Percentiles rank a stretch among this genome's conserved stretches.
Evolutionary conservation across 1,140 invertebrate species (phyloP).

Genomic region (Diploscapter pachys): DNA sequence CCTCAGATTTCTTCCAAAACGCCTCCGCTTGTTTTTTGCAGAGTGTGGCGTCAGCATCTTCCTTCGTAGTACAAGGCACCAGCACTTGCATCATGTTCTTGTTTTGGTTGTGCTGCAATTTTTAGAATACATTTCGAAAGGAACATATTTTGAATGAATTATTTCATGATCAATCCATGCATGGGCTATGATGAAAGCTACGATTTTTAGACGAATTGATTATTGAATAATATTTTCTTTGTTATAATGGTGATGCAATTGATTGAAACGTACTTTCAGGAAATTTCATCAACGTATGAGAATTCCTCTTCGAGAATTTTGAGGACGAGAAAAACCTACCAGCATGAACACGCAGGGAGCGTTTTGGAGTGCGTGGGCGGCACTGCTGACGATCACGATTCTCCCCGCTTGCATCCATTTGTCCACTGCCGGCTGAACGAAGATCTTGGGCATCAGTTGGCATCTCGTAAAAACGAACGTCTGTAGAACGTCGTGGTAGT

Average conservation of each 20-base stretch:
- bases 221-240: too few relatives aligned
- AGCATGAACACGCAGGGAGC: too few relatives aligned
- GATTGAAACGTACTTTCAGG: not conserved
- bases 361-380: constrained; percentile 17
- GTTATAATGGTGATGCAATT: too few relatives aligned
- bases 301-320: constrained; percentile 22
- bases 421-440: constrained; percentile 11
- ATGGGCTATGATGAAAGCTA: too few relatives aligned
- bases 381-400: constrained; percentile 21
- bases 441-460: not conserved
- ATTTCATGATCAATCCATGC: not conserved
- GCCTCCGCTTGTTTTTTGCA: not conserved
- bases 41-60: not conserved
- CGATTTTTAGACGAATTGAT: not conserved
- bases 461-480: not conserved
- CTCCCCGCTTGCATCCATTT: constrained; percentile 19
- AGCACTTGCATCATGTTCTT: not conserved
- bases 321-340: too few relatives aligned
- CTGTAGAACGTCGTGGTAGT: constrained; percentile 6
- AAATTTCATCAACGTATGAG: not conserved
- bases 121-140: not conserved
- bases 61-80: not conserved
- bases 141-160: too few relatives aligned
- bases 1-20: not conserved
- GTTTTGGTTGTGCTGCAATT: not conserved